A percentile compares a stretch with the other conserved stretches of the same genome.
phyloP scores from a whole-genome alignment of 2,888 invertebrate genomes.

The Brenthis ino region DNA sequence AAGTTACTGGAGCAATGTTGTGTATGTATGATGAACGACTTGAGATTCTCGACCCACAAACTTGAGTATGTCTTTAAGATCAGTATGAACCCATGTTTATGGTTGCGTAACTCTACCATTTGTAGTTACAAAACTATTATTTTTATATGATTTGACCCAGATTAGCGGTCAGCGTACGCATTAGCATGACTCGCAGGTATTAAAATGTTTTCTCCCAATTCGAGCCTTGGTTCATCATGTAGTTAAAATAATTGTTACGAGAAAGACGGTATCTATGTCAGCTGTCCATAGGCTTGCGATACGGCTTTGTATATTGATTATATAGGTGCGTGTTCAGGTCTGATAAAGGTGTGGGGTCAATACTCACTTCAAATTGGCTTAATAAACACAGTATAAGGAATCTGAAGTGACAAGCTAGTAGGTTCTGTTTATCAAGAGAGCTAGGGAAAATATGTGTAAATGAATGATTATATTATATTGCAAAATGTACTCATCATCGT shows the following conservation, averaged over 20 bases:
- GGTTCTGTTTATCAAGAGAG: too few species aligned
- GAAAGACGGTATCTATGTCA: too few species aligned
- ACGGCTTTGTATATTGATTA: too few species aligned
- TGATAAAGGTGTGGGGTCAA: too few species aligned
- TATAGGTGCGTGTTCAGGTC: too few species aligned
- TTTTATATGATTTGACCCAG: slow-evolving; percentile 24
- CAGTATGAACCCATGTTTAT: background rate
- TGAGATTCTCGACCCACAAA: slow-evolving; percentile 23
- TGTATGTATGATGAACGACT: background rate
- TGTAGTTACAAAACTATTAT: slow-evolving; percentile 24
- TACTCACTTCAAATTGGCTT: too few species aligned
- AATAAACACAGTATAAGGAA: too few species aligned
- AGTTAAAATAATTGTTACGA: background rate
- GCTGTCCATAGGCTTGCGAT: too few species aligned
- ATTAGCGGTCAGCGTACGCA: slow-evolving; percentile 18
- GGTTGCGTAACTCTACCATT: slow-evolving; percentile 3
- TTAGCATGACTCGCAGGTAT: slow-evolving; percentile 21
- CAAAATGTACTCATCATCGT: background rate
- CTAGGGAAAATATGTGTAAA: too few species aligned
- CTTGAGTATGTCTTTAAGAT: slow-evolving; percentile 12
- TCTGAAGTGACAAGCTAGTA: too few species aligned
- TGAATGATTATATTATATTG: too few species aligned
- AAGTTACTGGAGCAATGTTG: too few species aligned
- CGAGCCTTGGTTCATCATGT: background rate
- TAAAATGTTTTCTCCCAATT: slow-evolving; percentile 4